Conservation (phyloP, 2,888 invertebrate genomes). For the Drosophila flavopinicola region DNA sequence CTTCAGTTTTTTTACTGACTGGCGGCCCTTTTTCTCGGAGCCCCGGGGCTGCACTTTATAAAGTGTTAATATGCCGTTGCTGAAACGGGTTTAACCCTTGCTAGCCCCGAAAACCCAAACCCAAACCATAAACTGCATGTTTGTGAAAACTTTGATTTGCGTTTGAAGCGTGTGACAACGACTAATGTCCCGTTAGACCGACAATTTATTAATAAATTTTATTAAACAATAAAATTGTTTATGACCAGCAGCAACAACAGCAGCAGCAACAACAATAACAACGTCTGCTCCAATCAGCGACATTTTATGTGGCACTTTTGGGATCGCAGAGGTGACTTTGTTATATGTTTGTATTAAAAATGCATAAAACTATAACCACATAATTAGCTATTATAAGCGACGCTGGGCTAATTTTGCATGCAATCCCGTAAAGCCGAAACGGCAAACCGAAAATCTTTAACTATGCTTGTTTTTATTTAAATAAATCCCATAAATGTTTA, state of each 20-base stretch:
- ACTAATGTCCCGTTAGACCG: slow-evolving; percentile 60
- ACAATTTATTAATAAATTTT: slow-evolving; percentile 77
- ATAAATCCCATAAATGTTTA: slow-evolving; percentile 76
- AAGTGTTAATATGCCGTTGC: slow-evolving; percentile 81
- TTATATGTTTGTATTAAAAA: slow-evolving; percentile 69
- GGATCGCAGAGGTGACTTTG: slow-evolving; percentile 34
- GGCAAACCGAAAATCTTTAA: slow-evolving; percentile 53
- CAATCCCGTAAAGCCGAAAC: slow-evolving; percentile 15
- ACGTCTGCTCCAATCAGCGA: slow-evolving; percentile 63
- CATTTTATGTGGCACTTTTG: slow-evolving; percentile 66
- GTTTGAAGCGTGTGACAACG: slow-evolving; percentile 58
- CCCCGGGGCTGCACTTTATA: slow-evolving; percentile 77
- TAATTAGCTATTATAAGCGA: slow-evolving; percentile 76
- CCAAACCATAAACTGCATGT: slow-evolving; percentile 35
- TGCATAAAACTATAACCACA: slow-evolving; percentile 80
- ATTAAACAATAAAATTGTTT: slow-evolving; percentile 74
- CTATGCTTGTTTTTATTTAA: slow-evolving; percentile 75
- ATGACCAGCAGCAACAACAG: slow-evolving; percentile 36
- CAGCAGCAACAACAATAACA: slow-evolving; percentile 25
- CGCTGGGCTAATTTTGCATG: slow-evolving; percentile 74
- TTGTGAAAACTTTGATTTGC: slow-evolving; percentile 65
- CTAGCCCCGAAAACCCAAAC: slow-evolving; percentile 3
- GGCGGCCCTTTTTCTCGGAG: slow-evolving; percentile 27
- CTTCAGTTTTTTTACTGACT: slow-evolving; percentile 14
- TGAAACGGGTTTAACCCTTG: slow-evolving; percentile 67